Percentiles rank a stretch among this genome's conserved stretches.
These are phyloP conservation scores for Aramus guarauna DNA, from an alignment of 2,113 vertebrate genomes.

Conservation along the genomic window DNA sequence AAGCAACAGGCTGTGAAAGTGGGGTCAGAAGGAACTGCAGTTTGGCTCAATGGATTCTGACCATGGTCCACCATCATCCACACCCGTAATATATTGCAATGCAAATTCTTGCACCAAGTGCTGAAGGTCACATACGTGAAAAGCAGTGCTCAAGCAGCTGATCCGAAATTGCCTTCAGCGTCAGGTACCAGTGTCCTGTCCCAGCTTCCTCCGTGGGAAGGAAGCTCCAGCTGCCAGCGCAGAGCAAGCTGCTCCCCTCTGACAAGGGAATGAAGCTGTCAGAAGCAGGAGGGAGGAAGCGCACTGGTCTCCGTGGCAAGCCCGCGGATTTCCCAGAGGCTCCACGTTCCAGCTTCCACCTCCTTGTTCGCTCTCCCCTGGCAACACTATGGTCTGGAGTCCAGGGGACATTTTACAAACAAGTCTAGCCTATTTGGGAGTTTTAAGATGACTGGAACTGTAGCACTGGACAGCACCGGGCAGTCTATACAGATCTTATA, in stretches of 20 bases:
- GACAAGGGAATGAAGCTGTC: neutral
- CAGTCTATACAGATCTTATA: neutral
- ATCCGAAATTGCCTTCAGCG: neutral
- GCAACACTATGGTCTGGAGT: neutral
- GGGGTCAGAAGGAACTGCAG: neutral
- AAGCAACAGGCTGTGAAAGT: neutral
- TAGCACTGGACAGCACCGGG: neutral
- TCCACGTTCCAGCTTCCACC: neutral
- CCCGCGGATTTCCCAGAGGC: neutral
- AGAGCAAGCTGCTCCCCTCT: neutral
- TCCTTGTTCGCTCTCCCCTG: neutral
- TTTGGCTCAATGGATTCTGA: neutral
- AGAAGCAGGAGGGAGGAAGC: neutral
- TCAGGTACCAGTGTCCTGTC: accelerated
- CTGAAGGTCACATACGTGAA: neutral
- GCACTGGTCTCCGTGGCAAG: accelerated
- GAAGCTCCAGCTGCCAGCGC: neutral
- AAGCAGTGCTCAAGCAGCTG: neutral
- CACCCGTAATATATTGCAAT: accelerated
- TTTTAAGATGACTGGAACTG: neutral
- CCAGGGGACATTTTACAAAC: neutral
- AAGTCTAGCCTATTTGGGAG: neutral
- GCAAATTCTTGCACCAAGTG: neutral
- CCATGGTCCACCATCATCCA: neutral
- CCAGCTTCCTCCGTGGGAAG: neutral